Conservation (phyloP, 92 coral and sea anemone genomes). For the Porites rus region DNA sequence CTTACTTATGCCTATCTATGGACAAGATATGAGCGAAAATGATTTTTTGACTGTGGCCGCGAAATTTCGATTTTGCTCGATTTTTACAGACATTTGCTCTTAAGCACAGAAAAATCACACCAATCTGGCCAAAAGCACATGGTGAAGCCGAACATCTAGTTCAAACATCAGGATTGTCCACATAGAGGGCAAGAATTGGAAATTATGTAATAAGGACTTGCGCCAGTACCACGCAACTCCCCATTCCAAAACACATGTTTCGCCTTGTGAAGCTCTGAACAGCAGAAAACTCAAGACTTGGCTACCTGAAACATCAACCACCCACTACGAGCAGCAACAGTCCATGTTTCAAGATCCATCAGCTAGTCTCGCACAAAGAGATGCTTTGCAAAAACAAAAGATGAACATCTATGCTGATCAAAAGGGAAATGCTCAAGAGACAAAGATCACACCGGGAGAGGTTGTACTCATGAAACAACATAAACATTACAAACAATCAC, state of each 20-base stretch:
- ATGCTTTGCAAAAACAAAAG: background rate
- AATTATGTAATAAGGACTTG: background rate
- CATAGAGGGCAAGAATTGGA: slow-evolving; percentile 56
- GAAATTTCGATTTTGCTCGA: too few relatives aligned
- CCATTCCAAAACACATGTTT: too few relatives aligned
- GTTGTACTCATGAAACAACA: slow-evolving; percentile 58
- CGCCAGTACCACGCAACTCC: too few relatives aligned
- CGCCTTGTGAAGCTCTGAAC: too few relatives aligned
- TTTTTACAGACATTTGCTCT: too few relatives aligned
- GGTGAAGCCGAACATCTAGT: too few relatives aligned
- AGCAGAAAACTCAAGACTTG: background rate
- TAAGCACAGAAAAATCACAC: background rate
- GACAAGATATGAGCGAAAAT: too few relatives aligned
- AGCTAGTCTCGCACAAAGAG: background rate
- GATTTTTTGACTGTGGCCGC: too few relatives aligned
- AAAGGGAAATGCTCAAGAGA: slow-evolving; percentile 31
- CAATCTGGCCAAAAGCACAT: too few relatives aligned
- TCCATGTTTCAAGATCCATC: background rate
- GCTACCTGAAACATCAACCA: slow-evolving; percentile 39
- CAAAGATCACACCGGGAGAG: slow-evolving; percentile 51
- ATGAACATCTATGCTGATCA: slow-evolving; percentile 29
- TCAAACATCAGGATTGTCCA: slow-evolving; percentile 19
- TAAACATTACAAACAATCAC: slow-evolving; percentile 36
- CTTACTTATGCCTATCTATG: too few relatives aligned
- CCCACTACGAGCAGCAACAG: slow-evolving; percentile 13